A percentile compares a stretch with the other conserved stretches of the same genome.
Evolutionary conservation across 30 jellyfish, hydroid and myxozoan species (phyloP).

Genomic region (Nemopilema nomurai): DNA sequence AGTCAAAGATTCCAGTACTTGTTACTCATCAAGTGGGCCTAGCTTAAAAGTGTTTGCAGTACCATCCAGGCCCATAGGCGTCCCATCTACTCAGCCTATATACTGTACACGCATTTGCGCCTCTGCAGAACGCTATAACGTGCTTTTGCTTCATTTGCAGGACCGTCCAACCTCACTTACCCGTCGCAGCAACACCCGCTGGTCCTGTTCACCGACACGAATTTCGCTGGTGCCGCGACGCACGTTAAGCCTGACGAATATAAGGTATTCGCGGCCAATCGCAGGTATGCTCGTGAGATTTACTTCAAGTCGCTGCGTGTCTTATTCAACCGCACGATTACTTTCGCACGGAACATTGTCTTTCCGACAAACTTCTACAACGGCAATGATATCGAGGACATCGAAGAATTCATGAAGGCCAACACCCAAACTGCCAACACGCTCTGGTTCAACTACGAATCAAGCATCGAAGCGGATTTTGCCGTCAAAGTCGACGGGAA

Average conservation of each 20-base stretch:
- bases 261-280: slow-evolving; percentile 80
- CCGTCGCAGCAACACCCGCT: slow-evolving; percentile 92
- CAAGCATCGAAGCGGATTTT: slow-evolving; percentile 82
- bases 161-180: slow-evolving; percentile 79
- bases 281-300: slow-evolving; percentile 72
- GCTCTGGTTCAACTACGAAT: slow-evolving; percentile 86
- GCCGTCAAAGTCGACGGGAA: slow-evolving; percentile 81
- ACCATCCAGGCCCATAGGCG: no score
- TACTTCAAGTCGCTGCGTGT: slow-evolving; percentile 86
- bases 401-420: slow-evolving; percentile 83
- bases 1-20: no score
- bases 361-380: slow-evolving; percentile 56
- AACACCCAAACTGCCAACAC: slow-evolving; percentile 72
- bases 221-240: slow-evolving; percentile 71
- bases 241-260: slow-evolving; percentile 84
- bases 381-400: slow-evolving; percentile 84
- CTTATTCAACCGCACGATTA: slow-evolving; percentile 80
- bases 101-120: no score
- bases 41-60: no score
- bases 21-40: no score
- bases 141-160: slow-evolving; percentile 35
- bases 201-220: slow-evolving; percentile 69
- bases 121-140: background rate
- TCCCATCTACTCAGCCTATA: no score
- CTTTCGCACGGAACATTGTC: slow-evolving; percentile 78